A percentile compares a stretch with the other conserved stretches of the same genome.
Evolutionary conservation across 92 coral and sea anemone species (phyloP).

Genomic region (Bergia puertoricense): DNA sequence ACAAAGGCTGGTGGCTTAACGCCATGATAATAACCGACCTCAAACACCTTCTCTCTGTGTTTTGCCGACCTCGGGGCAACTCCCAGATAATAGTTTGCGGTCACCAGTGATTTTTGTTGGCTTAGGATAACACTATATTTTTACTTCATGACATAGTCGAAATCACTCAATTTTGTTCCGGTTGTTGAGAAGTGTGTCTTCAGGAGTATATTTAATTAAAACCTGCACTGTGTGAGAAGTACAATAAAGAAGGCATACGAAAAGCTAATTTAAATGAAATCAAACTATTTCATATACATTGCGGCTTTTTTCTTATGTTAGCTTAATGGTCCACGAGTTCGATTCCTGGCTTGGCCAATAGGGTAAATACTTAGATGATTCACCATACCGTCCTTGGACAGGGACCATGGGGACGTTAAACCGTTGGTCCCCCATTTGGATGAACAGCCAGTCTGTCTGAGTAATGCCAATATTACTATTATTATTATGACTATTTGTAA

Average conservation of each 20-base stretch:
- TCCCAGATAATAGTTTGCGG: background rate
- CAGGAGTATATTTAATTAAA: background rate
- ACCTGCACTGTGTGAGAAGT: background rate
- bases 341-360: too few species aligned
- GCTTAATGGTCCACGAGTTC: too few species aligned
- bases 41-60: constrained; percentile 1
- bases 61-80: constrained; percentile 1
- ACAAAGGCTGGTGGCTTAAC: background rate
- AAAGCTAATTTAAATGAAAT: too few species aligned
- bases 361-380: too few species aligned
- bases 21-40: constrained; percentile 9
- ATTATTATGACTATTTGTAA: too few species aligned
- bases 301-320: too few species aligned
- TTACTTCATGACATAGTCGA: background rate
- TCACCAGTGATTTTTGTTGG: background rate
- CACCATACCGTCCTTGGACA: too few species aligned
- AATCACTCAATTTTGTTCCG: background rate
- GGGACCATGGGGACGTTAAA: too few species aligned
- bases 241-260: background rate
- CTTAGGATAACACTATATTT: background rate
- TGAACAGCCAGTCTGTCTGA: too few species aligned
- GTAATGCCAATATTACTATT: too few species aligned
- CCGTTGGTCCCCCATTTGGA: too few species aligned
- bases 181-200: background rate
- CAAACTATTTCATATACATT: background rate